phyloP scores from a whole-genome alignment of 2,113 vertebrate species.

The Nansenia antarctica region DNA sequence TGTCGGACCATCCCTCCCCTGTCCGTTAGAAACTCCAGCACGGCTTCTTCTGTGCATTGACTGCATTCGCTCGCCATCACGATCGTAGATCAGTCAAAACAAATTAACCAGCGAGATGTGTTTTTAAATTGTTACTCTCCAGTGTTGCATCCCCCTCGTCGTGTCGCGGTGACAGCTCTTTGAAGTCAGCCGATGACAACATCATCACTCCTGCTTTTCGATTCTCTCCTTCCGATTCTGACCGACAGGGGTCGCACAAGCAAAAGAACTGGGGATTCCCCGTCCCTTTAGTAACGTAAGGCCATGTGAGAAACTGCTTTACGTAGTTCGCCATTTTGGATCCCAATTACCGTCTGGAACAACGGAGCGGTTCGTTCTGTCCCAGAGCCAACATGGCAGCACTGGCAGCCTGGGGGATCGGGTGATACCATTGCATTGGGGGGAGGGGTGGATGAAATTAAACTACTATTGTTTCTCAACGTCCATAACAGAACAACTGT shows the following conservation, averaged over 20 bases:
- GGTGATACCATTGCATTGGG: constrained; percentile 44
- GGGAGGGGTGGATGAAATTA: too few relatives aligned
- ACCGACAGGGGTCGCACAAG: constrained; percentile 61
- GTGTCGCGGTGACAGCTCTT: background rate
- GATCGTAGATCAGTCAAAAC: background rate
- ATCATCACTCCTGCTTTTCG: constrained; percentile 31
- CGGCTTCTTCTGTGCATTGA: constrained; percentile 69
- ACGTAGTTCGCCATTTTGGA: constrained; percentile 22
- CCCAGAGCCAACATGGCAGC: constrained; percentile 38
- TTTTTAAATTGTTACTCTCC: constrained; percentile 33
- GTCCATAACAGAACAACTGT: background rate
- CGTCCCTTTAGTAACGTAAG: background rate
- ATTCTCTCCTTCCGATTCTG: constrained; percentile 36
- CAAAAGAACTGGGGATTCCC: constrained; percentile 29
- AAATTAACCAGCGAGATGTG: background rate
- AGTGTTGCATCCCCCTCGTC: constrained; percentile 10
- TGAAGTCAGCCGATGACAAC: constrained; percentile 44
- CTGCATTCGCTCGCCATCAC: constrained; percentile 67
- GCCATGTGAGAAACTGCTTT: constrained; percentile 23
- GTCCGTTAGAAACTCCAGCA: constrained; percentile 79
- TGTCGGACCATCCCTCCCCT: constrained; percentile 82
- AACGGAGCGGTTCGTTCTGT: background rate
- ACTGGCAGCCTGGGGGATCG: background rate
- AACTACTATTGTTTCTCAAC: too few relatives aligned
- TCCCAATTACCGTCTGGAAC: background rate